These are phyloP conservation scores for Falco berigora DNA, from an alignment of 2,797 vertebrate species.

Conservation along the genomic window DNA sequence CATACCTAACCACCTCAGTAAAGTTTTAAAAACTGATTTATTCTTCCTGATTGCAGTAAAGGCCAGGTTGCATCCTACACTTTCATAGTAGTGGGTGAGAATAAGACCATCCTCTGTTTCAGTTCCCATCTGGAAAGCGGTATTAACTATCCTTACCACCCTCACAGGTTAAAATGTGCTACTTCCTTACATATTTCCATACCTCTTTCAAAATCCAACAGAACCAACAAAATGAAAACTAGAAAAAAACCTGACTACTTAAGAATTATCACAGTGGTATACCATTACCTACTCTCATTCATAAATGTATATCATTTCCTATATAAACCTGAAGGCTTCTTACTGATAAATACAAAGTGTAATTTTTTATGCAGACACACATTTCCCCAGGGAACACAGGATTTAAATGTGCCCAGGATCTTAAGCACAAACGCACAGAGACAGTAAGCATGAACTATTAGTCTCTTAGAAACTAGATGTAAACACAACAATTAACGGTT, in stretches of 20 bases:
- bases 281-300: neutral
- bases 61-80: neutral
- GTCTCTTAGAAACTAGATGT: conserved; percentile 36
- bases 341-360: neutral
- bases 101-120: neutral
- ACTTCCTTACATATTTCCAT: neutral
- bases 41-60: neutral
- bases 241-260: neutral
- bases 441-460: neutral
- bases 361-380: neutral
- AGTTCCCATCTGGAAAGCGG: neutral
- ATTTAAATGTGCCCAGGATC: neutral
- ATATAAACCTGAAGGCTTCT: neutral
- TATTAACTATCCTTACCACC: neutral
- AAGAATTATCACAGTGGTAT: neutral
- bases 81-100: neutral
- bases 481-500: conserved; percentile 46
- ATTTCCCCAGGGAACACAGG: neutral
- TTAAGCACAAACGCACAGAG: neutral
- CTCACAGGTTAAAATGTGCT: neutral
- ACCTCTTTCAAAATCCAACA: neutral
- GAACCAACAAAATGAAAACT: neutral
- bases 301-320: neutral
- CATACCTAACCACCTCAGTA: neutral
- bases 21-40: neutral